Evolutionary conservation across 2,797 vertebrate species (phyloP), one percentile per base, ranked within the genome.

Genomic region (Acridotheres tristis): DNA sequence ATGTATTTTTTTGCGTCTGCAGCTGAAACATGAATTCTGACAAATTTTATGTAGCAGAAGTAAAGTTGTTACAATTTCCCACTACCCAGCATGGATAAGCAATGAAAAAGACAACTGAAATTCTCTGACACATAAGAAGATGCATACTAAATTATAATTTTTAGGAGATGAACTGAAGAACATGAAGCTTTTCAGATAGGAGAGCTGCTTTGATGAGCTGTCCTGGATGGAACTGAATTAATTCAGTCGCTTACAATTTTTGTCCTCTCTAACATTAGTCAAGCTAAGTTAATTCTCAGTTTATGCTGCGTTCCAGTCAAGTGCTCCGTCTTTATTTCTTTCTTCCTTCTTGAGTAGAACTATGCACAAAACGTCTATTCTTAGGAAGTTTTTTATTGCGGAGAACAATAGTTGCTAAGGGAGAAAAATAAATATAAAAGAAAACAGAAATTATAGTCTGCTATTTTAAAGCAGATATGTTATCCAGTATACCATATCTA

Each of bases 341-440:
- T 72, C 45, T 85, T 95, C 51, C 78, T 87, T 80, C 75, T 94
- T 74, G 29, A 88, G 71, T 48, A 76, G 36, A 95, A 25, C 72
- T 89, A 25, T 87, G n/a, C 36, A 42, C 18, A 73, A 81, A 90
- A 72, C 11, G 30, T 77, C 61, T 88, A 32, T 50, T 85, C 65
- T 68, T 73, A 61, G 38, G 29, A 72, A 30, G 17, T 30, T 50
- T 91, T 67, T 62, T 69, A 34, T 53, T 57, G n/a, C 67, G 43
- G 72, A 65, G 42, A 67, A 67, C 32, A 59, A 38, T 82, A 92
- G 48, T 92, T 90, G 53, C 78, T 85, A 71, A 45, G 77, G 78
- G 71, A 50, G 36, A 79, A 87, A 75, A 94, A 82, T 30, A 85
- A 90, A 86, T 74, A 43, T 14, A 53, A 57, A 81, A 65, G 29